Percentiles rank a stretch among this genome's conserved stretches.
These are phyloP conservation scores for Pseudonaja textilis DNA, from an alignment of 2,113 vertebrate genomes.

Conservation along the genomic window DNA sequence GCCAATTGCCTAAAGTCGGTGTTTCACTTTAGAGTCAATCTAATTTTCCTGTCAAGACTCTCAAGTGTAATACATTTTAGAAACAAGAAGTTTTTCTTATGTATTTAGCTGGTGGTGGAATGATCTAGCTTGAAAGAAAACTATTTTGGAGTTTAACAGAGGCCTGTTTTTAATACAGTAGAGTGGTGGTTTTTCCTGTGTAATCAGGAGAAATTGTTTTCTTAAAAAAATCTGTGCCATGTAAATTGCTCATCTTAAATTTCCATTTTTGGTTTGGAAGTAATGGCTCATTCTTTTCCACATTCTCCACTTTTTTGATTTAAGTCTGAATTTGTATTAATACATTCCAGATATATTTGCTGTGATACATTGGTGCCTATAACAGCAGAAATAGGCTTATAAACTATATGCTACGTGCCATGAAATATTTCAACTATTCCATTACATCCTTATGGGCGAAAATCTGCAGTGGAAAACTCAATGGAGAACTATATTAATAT, in stretches of 20 bases:
- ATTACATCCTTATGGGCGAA: not conserved
- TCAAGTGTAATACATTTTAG: not conserved
- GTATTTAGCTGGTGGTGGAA: not conserved
- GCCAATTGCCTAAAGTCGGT: not conserved
- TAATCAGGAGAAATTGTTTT: constrained; percentile 19
- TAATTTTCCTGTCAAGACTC: not conserved
- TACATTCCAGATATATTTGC: not conserved
- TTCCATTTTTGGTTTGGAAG: constrained; percentile 14
- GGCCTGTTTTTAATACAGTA: constrained; percentile 17
- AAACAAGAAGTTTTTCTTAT: not conserved
- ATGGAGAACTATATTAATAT: not conserved
- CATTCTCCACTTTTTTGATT: not conserved
- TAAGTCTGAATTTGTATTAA: not conserved
- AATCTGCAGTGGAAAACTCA: not conserved
- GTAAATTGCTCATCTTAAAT: not conserved
- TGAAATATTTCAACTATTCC: not conserved
- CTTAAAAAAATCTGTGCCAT: constrained; percentile 5
- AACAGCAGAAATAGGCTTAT: not conserved
- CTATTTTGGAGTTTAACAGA: constrained; percentile 11
- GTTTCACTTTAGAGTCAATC: constrained; percentile 32
- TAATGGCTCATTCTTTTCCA: not conserved
- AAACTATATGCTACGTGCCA: not conserved
- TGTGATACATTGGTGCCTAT: rapidly evolving
- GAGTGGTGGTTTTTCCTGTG: not conserved
- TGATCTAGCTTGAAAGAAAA: not conserved